Conservation (phyloP, 2,888 invertebrate genomes). For the Clistopyga incitator region DNA sequence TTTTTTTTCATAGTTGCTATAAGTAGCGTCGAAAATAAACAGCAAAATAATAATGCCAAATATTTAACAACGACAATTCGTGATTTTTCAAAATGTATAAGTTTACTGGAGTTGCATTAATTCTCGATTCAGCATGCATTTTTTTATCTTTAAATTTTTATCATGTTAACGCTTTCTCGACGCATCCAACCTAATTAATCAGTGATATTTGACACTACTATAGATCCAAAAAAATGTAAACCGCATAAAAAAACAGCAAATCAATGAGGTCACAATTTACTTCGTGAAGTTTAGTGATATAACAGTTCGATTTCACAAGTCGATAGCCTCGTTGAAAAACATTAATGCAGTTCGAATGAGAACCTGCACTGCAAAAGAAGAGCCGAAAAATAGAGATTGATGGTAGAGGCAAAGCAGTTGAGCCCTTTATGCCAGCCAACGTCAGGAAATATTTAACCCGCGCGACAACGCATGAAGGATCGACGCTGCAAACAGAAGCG, state of each 20-base stretch:
- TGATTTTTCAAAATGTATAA: too few species aligned
- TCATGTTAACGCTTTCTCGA: background rate
- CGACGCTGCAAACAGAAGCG: constrained; percentile 58
- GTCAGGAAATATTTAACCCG: constrained; percentile 65
- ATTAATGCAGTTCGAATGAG: constrained; percentile 12
- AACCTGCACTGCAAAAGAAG: constrained; percentile 10
- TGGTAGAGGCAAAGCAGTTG: constrained; percentile 24
- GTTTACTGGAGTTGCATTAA: too few species aligned
- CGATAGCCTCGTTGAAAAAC: background rate
- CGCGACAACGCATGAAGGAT: constrained; percentile 52
- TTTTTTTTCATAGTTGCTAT: too few species aligned
- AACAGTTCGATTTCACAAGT: background rate
- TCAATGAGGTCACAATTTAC: too few species aligned
- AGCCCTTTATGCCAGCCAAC: constrained; percentile 41
- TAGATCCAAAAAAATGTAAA: too few species aligned
- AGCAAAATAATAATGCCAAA: too few species aligned
- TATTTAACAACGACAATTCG: too few species aligned
- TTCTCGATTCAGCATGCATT: too few species aligned
- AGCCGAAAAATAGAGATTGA: constrained; percentile 26
- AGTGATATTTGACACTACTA: too few species aligned
- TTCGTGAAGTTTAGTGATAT: background rate
- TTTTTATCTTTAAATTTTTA: too few species aligned
- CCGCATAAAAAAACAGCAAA: too few species aligned
- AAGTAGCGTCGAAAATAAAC: too few species aligned
- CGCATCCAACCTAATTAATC: background rate